Evolutionary conservation across 2,113 vertebrate genomes (phyloP).

Genomic region (Misgurnus mizolepis): DNA sequence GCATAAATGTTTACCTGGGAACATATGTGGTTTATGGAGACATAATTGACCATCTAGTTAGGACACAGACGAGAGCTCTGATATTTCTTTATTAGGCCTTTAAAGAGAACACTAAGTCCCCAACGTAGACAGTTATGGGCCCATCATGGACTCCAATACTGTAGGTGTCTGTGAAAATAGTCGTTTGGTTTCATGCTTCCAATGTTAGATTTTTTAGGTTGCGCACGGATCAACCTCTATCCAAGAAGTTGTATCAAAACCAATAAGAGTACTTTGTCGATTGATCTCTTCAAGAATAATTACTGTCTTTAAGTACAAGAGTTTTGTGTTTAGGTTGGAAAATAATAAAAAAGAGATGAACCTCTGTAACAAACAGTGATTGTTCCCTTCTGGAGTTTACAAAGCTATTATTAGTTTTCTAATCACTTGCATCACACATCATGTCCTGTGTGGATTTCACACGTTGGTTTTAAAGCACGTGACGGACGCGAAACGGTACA

Average conservation of each 20-base stretch:
- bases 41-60: slow-evolving; percentile 52
- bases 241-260: background rate
- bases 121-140: slow-evolving; percentile 36
- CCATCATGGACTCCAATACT: background rate
- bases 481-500: slow-evolving; percentile 4
- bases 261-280: slow-evolving; percentile 9
- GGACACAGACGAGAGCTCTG: slow-evolving; percentile 35
- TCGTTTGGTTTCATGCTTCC: background rate
- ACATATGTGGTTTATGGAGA: slow-evolving; percentile 50
- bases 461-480: background rate
- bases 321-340: background rate
- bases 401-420: slow-evolving; percentile 4
- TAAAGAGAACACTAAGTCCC: background rate
- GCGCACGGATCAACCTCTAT: background rate
- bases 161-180: background rate
- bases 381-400: background rate
- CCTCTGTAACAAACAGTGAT: background rate
- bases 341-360: background rate
- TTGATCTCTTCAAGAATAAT: background rate
- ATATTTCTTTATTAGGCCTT: slow-evolving; percentile 36
- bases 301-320: background rate
- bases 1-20: slow-evolving; percentile 55
- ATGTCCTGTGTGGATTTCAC: background rate
- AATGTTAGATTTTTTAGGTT: background rate
- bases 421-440: background rate